Evolutionary conservation across 2,888 invertebrate genomes (phyloP).

Genomic region (Coelinius sp.): DNA sequence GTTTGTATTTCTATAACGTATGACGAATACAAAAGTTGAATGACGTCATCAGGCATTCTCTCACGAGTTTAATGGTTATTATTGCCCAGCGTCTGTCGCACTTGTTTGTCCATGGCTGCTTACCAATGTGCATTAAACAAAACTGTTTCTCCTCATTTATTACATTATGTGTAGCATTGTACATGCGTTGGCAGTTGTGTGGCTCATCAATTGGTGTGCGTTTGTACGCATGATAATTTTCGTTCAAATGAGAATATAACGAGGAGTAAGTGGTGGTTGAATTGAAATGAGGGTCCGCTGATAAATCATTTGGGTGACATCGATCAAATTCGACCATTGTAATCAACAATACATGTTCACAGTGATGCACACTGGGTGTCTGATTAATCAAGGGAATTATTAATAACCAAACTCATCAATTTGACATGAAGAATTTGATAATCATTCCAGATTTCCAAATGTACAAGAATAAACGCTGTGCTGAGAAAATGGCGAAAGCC

Average conservation of each 20-base stretch:
- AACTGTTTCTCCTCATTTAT: constrained; percentile 14
- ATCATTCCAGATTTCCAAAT: neutral
- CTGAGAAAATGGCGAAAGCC: constrained; percentile 15
- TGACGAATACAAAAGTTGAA: constrained; percentile 36
- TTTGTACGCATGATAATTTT: constrained; percentile 15
- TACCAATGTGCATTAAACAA: constrained; percentile 18
- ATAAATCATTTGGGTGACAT: constrained; percentile 1
- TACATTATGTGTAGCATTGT: constrained; percentile 15
- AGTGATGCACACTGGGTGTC: too few species aligned
- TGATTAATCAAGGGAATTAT: too few species aligned
- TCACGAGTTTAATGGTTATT: constrained; percentile 68
- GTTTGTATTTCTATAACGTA: constrained; percentile 16
- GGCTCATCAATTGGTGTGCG: neutral
- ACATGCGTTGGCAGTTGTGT: constrained; percentile 23
- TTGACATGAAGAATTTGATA: neutral
- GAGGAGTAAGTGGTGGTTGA: constrained; percentile 8
- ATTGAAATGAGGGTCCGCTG: neutral
- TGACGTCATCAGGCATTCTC: constrained; percentile 68
- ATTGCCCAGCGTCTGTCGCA: constrained; percentile 65
- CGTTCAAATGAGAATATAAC: constrained; percentile 20
- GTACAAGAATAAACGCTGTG: neutral
- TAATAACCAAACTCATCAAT: neutral
- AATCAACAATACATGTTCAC: neutral
- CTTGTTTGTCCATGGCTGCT: constrained; percentile 51
- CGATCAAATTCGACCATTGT: neutral